Evolutionary conservation across 2,113 vertebrate species (phyloP).

Genomic region (Limanda limanda): DNA sequence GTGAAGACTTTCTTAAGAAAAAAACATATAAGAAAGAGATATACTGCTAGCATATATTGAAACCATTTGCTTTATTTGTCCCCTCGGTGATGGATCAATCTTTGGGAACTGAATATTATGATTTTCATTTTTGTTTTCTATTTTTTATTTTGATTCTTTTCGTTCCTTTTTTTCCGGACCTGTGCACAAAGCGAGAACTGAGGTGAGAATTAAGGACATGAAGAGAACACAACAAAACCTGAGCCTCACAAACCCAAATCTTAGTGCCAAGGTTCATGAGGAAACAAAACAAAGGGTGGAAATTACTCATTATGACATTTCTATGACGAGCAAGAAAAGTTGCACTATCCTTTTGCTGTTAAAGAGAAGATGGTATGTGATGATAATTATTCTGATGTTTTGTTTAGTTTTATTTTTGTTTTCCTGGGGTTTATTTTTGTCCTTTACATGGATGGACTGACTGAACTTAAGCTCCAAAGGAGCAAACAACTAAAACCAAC

Average conservation of each 20-base stretch:
- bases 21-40: slow-evolving; percentile 76
- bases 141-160: slow-evolving; percentile 8
- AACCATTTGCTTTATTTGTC: slow-evolving; percentile 30
- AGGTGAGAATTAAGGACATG: slow-evolving; percentile 72
- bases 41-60: slow-evolving; percentile 66
- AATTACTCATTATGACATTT: slow-evolving; percentile 83
- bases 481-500: slow-evolving; percentile 50
- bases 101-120: slow-evolving; percentile 45
- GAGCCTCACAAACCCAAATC: slow-evolving; percentile 84
- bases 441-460: slow-evolving; percentile 82
- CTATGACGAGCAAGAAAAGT: slow-evolving; percentile 75
- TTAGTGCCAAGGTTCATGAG: slow-evolving; percentile 92
- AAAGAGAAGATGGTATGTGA: slow-evolving; percentile 82
- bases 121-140: slow-evolving; percentile 29
- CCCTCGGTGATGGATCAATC: slow-evolving; percentile 34
- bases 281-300: slow-evolving; percentile 82
- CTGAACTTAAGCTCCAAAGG: slow-evolving; percentile 78
- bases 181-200: slow-evolving; percentile 79
- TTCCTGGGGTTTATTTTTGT: slow-evolving; percentile 58
- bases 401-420: slow-evolving; percentile 21
- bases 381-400: slow-evolving; percentile 47
- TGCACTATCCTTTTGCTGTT: slow-evolving; percentile 94
- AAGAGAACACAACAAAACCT: slow-evolving; percentile 65
- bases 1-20: slow-evolving; percentile 33
- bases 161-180: slow-evolving; percentile 64